Percentiles rank a stretch among this genome's conserved stretches.
Evolutionary conservation across 2,113 vertebrate species (phyloP).

Genomic region (Isurus oxyrinchus): DNA sequence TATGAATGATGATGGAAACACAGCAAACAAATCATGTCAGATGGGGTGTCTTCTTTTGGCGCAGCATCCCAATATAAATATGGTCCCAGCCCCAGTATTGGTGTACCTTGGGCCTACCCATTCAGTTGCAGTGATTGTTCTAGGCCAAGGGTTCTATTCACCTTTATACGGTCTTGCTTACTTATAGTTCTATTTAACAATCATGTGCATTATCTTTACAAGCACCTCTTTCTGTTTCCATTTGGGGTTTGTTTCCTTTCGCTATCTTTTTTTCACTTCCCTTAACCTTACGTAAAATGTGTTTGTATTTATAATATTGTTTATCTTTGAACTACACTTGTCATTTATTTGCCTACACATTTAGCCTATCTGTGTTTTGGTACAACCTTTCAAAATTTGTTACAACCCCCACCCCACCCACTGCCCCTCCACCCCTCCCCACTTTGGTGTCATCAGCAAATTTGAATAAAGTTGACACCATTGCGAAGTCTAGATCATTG

Average conservation of each 20-base stretch:
- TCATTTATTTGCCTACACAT: background rate
- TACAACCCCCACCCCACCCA: background rate
- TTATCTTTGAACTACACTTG: background rate
- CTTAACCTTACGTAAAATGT: background rate
- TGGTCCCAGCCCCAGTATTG: too few relatives aligned
- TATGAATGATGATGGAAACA: too few relatives aligned
- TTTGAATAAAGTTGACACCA: background rate
- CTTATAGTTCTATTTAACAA: background rate
- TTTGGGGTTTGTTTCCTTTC: background rate
- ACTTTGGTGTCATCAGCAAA: background rate
- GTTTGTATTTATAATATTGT: background rate
- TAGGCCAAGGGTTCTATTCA: background rate
- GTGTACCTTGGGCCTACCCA: too few relatives aligned
- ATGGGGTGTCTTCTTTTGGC: too few relatives aligned
- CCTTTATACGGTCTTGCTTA: background rate
- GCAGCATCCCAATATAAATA: too few relatives aligned
- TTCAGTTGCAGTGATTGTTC: too few relatives aligned
- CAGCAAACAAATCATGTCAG: too few relatives aligned
- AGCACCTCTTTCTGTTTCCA: background rate
- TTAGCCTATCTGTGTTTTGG: background rate
- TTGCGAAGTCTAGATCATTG: background rate
- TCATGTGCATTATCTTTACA: background rate
- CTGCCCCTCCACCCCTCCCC: too few relatives aligned
- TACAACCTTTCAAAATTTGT: background rate
- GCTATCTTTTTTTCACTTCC: background rate